A percentile compares a stretch with the other conserved stretches of the same genome.
These are phyloP conservation scores for Epirrita christyi DNA, from an alignment of 2,888 invertebrate species.

Conservation along the genomic window DNA sequence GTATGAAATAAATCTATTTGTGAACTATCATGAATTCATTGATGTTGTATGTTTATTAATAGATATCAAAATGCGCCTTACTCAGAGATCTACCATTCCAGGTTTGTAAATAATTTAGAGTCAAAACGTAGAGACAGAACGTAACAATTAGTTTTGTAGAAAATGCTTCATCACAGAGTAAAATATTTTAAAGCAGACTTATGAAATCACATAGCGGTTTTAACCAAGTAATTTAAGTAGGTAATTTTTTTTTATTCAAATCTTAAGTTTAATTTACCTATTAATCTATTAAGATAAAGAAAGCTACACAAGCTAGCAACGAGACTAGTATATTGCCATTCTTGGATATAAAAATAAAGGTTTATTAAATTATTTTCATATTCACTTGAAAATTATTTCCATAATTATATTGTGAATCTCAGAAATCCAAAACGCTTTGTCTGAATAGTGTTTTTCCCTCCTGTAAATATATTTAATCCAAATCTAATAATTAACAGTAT, in stretches of 20 bases:
- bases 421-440: constrained; percentile 34
- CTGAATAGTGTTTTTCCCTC: constrained; percentile 23
- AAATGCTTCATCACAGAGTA: background rate
- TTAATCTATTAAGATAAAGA: background rate
- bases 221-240: background rate
- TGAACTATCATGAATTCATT: no score
- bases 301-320: no score
- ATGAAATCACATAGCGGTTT: no score
- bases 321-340: no score
- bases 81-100: constrained; percentile 22
- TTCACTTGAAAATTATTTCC: background rate
- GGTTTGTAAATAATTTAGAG: constrained; percentile 14
- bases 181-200: background rate
- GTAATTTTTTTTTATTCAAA: no score
- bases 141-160: background rate
- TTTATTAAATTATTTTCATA: constrained; percentile 11
- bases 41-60: background rate
- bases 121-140: constrained; percentile 7
- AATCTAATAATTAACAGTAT: background rate
- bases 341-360: no score
- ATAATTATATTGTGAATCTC: constrained; percentile 31
- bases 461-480: constrained; percentile 4
- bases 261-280: background rate
- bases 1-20: no score
- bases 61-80: background rate